Percentiles rank a stretch among this genome's conserved stretches.
Conservation (phyloP, 2,797 vertebrate genomes). For the Salarias fasciatus region DNA sequence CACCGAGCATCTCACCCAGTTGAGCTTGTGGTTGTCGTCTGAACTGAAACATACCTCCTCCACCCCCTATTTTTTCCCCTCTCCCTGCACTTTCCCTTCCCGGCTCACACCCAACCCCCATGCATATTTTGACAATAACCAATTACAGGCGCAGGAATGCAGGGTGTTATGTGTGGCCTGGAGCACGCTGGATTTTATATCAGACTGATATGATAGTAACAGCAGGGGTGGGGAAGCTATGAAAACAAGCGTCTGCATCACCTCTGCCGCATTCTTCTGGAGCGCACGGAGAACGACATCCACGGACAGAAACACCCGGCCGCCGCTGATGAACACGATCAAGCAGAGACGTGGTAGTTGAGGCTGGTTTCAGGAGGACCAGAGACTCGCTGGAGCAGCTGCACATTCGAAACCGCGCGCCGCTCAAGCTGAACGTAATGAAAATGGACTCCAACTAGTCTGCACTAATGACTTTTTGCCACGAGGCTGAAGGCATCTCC, state of each 20-base stretch:
- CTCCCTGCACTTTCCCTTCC: slow-evolving; percentile 33
- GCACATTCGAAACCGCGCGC: slow-evolving; percentile 22
- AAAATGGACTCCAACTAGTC: slow-evolving; percentile 57
- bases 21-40: slow-evolving; percentile 36
- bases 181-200: slow-evolving; percentile 54
- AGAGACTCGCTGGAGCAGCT: slow-evolving; percentile 31
- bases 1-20: slow-evolving; percentile 44
- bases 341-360: slow-evolving; percentile 50
- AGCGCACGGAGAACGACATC: slow-evolving; percentile 50
- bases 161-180: slow-evolving; percentile 57
- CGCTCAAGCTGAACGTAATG: slow-evolving; percentile 24
- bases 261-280: slow-evolving; percentile 46
- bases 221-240: slow-evolving; percentile 58
- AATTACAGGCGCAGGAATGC: slow-evolving; percentile 68
- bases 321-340: slow-evolving; percentile 69
- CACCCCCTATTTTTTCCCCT: slow-evolving; percentile 38
- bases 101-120: slow-evolving; percentile 33
- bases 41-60: slow-evolving; percentile 50
- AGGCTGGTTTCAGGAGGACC: slow-evolving; percentile 48
- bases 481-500: slow-evolving; percentile 54
- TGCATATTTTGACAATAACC: slow-evolving; percentile 53
- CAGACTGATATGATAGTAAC: slow-evolving; percentile 54
- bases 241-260: slow-evolving; percentile 52
- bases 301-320: slow-evolving; percentile 35
- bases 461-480: slow-evolving; percentile 58